These are phyloP conservation scores for Stichodactyla helianthus DNA, from an alignment of 64 coral and sea anemone genomes.

Conservation along the genomic window DNA sequence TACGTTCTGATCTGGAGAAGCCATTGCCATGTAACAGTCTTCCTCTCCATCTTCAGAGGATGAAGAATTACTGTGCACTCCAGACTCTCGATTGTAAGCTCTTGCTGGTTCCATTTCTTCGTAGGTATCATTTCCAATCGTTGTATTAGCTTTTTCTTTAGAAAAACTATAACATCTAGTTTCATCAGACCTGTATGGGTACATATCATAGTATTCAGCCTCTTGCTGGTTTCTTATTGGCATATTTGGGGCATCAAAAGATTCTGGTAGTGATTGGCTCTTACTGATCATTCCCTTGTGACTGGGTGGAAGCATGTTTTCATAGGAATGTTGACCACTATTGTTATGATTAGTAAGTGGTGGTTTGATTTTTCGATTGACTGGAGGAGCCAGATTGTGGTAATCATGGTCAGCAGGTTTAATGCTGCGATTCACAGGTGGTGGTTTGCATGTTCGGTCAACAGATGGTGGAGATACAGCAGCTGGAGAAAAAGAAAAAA, in stretches of 20 bases:
- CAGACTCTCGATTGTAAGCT: constrained; percentile 12
- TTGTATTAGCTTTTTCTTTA: background rate
- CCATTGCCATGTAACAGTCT: constrained; percentile 13
- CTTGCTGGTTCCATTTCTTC: constrained; percentile 10
- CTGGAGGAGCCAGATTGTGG: constrained; percentile 42
- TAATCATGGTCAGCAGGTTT: constrained; percentile 51
- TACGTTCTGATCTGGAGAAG: background rate
- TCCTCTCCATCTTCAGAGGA: constrained; percentile 26
- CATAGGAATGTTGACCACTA: constrained; percentile 2
- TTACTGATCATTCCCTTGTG: background rate
- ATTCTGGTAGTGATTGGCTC: constrained; percentile 9
- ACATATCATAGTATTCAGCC: constrained; percentile 29
- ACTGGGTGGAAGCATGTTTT: background rate
- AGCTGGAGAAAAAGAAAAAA: background rate
- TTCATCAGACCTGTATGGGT: constrained; percentile 24
- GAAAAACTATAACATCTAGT: constrained; percentile 36
- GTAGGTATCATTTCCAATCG: background rate
- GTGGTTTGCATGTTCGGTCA: constrained; percentile 41
- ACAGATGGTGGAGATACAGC: background rate
- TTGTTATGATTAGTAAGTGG: background rate
- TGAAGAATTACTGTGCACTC: constrained; percentile 31
- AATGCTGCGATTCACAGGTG: constrained; percentile 27
- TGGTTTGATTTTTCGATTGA: constrained; percentile 34
- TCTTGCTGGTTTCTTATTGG: background rate
- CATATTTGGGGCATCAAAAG: background rate